Evolutionary conservation across 1,140 invertebrate genomes (phyloP), one percentile per base, ranked within the genome.

Genomic region (Musca domestica): DNA sequence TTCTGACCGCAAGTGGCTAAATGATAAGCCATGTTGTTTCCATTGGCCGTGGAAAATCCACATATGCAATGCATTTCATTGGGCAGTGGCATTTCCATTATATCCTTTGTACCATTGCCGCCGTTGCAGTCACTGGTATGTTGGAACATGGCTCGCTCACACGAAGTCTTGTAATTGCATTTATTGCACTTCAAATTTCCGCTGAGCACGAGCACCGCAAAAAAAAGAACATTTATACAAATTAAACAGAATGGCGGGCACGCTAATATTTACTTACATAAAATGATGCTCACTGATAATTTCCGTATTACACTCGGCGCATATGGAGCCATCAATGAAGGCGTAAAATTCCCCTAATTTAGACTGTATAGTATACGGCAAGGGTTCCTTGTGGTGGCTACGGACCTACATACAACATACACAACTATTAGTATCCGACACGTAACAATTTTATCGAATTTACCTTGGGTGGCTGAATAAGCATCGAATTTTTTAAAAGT

Each of bases 91-190:
- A 86, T 71, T 76, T 85, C 72, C 77, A 85, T 73, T 80, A 81
- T 64, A 84, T 81, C 64, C 41, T 73, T 72, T 34, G 76, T 75
- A 5, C 56, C 66, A 64, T 75, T 80, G 4, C 58, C 34, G 73
- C 82, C 82, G 82, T 87, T 80, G 84, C 90, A 87, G 80, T 84
- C 82, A 69, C 85, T 81, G 67, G 84, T 84, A 82, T 94, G 92
- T 61, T 88, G 86, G 72, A 88, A 84, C 83, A 92, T 90, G 0
- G 90, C 89, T 67, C 87, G 86, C 78, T 87, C 87, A 79, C 92
- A 94, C 67, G 88, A 90, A 5, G 91, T 92, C 56, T 88, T 85
- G 75, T 89, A 95, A 69, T 88, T 86, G 74, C 92, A 95, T 69
- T 90, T 89, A 49, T 85, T 85, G 79, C 92, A 95, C 67, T 82